Evolutionary conservation across 1,140 invertebrate species (phyloP), one percentile per base, ranked within the genome.

Genomic region (Sminthurinus signatus): DNA sequence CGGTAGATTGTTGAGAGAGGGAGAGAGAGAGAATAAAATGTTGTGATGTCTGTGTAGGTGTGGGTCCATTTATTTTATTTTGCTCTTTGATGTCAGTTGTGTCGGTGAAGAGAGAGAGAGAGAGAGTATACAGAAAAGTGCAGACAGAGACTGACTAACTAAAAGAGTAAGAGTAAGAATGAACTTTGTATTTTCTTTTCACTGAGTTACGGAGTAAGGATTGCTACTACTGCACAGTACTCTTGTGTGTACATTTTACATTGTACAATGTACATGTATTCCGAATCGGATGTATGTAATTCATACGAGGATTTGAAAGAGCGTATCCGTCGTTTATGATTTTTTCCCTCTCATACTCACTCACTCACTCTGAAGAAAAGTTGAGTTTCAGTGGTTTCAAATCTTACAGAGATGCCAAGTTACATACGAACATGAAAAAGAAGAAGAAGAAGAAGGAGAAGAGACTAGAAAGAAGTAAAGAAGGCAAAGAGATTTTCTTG

Each of bases 151-250:
- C n/a, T n/a, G n/a, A n/a, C n/a, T n/a, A n/a, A n/a, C n/a, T n/a
- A n/a, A n/a, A n/a, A n/a, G n/a, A n/a, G n/a, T n/a, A n/a, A n/a
- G 10, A 42, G 44, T 5, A 31, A 44, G 58, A 55, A 39, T 56
- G 54, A 63, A 63, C 61, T 56, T 63, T 63, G 52, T 63, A 63
- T 63, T 63, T 63, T 63, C 61, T 63, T 62, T 62, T 62, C 60
- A 50, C 48, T 19, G n/a, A 48, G 44, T 19, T 48, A 48, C 44
- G 32, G 5, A 36, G 32, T 36, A 5, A 8, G 32, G 5, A 36
- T 15, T 36, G 15, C 32, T 36, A 36, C 32, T 36, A 36, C 15
- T 5, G 5, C 15, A 8, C 32, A 8, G 5, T 15, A 5, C 15
- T 8, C 15, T 5, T 36, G 32, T 36, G 32, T 36, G 32, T 36